Conservation (phyloP, 2,113 vertebrate species). For the Tangachromis dhanisi region DNA sequence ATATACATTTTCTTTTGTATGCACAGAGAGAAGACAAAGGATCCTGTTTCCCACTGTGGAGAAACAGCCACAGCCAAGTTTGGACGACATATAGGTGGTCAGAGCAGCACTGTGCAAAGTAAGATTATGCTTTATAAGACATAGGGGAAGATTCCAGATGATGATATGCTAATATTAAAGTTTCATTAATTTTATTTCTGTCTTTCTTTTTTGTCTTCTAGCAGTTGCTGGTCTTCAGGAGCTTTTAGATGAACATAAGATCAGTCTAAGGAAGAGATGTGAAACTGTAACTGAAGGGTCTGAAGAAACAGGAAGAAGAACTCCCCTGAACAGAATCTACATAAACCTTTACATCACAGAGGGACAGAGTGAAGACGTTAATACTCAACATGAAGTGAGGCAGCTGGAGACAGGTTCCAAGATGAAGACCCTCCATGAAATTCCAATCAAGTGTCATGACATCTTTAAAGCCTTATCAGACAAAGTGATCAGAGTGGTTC, state of each 20-base stretch:
- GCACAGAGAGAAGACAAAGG: neutral
- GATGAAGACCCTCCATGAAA: neutral
- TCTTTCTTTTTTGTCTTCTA: neutral
- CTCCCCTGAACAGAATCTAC: neutral
- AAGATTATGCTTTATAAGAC: neutral
- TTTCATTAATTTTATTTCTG: neutral
- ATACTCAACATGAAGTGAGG: slow-evolving; percentile 6
- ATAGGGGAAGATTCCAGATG: neutral
- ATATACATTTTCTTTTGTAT: neutral
- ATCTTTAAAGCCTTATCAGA: neutral
- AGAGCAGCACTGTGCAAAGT: neutral
- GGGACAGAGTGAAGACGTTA: neutral
- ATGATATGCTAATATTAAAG: fast-evolving
- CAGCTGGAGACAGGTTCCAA: neutral
- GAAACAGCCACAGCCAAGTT: neutral
- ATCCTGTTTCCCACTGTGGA: neutral
- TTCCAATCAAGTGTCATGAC: neutral
- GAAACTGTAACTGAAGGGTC: neutral
- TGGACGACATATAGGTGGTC: neutral
- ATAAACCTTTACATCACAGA: slow-evolving; percentile 8
- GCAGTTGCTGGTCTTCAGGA: neutral
- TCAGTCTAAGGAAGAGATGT: neutral
- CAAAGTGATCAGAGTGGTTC: neutral
- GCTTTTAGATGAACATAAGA: neutral
- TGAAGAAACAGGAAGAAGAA: neutral